phyloP scores from a whole-genome alignment of 2,113 vertebrate genomes.

The Embiotoca jacksoni region DNA sequence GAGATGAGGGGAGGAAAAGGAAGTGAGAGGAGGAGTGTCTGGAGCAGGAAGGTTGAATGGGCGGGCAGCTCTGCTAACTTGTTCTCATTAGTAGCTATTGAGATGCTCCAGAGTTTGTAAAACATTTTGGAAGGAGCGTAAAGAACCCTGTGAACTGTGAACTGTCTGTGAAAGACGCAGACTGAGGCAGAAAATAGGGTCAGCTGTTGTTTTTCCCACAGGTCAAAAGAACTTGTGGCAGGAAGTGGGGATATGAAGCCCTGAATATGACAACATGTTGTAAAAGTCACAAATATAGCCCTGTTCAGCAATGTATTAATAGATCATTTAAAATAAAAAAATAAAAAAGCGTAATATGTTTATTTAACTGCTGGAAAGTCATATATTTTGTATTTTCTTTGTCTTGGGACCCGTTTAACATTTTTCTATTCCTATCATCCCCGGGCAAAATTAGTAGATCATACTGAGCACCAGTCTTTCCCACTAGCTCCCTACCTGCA shows the following conservation, averaged over 20 bases:
- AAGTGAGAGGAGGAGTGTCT: slow-evolving; percentile 42
- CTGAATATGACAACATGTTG: neutral
- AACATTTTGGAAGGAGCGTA: slow-evolving; percentile 18
- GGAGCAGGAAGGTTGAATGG: slow-evolving; percentile 24
- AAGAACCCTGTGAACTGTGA: slow-evolving; percentile 30
- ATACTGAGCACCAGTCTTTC: no score
- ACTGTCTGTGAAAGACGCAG: neutral
- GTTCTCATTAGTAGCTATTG: slow-evolving; percentile 54
- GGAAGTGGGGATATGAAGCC: neutral
- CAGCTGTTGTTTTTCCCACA: neutral
- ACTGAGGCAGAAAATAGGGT: neutral
- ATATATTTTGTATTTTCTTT: no score
- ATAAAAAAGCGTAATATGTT: no score
- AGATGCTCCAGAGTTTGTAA: slow-evolving; percentile 39
- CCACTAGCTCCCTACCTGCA: no score
- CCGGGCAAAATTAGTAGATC: no score
- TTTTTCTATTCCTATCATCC: no score
- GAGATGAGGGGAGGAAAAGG: slow-evolving; percentile 38
- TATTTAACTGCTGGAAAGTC: no score
- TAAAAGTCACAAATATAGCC: neutral
- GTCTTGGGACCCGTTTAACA: no score
- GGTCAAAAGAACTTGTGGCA: slow-evolving; percentile 23
- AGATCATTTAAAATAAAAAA: no score
- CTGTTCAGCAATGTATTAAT: neutral
- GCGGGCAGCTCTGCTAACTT: slow-evolving; percentile 16